phyloP scores from a whole-genome alignment of 2,113 vertebrate species.

The Candoia aspera region DNA sequence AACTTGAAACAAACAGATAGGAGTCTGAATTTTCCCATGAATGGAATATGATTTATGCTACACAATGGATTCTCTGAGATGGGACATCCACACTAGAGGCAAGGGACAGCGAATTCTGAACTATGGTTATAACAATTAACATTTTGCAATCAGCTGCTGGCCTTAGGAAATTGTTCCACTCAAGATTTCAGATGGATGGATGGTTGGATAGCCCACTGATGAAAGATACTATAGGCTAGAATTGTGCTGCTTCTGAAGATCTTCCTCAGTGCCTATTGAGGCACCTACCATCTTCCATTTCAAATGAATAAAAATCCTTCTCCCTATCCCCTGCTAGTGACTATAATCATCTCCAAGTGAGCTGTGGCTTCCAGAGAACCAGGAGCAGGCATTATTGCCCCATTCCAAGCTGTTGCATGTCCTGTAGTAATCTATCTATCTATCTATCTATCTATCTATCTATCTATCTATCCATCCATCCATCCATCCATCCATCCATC shows the following conservation, averaged over 20 bases:
- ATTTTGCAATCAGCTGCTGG: not conserved
- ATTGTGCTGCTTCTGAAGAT: not conserved
- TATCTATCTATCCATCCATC: too few species aligned
- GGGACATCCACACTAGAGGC: not conserved
- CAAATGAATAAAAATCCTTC: not conserved
- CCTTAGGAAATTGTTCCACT: not conserved
- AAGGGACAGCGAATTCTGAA: not conserved
- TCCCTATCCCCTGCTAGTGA: not conserved
- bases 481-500: too few species aligned
- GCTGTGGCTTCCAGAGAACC: not conserved
- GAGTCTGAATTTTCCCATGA: constrained; percentile 28
- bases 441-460: too few species aligned
- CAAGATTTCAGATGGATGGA: not conserved
- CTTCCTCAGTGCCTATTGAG: not conserved
- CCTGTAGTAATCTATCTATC: too few species aligned
- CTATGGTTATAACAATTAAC: not conserved
- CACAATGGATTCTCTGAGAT: not conserved
- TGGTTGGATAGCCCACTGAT: not conserved
- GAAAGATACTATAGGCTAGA: not conserved
- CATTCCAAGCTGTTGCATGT: not conserved
- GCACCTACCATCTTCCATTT: not conserved
- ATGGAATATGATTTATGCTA: not conserved
- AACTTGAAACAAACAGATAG: constrained; percentile 48
- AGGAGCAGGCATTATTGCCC: not conserved
- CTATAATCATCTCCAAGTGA: not conserved